These are phyloP conservation scores for Climacteris rufus DNA, from an alignment of 2,113 vertebrate genomes.

Conservation along the genomic window DNA sequence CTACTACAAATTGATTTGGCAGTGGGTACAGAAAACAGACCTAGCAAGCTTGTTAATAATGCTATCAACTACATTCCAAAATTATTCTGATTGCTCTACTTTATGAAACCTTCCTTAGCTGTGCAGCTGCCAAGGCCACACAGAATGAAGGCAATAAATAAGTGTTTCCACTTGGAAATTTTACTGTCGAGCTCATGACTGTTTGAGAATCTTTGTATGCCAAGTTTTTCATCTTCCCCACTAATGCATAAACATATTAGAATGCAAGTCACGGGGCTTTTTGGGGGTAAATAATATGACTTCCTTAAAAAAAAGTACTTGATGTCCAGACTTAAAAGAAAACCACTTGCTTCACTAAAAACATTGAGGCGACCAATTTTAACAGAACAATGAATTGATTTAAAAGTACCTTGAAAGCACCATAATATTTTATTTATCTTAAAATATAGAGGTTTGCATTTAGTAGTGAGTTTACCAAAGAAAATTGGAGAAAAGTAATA, in stretches of 20 bases:
- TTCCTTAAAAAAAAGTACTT: neutral
- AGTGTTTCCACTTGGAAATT: neutral
- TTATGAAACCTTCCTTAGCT: conserved; percentile 8
- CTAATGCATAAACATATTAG: neutral
- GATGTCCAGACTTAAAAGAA: neutral
- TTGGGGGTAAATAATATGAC: rapidly evolving
- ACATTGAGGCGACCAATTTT: neutral
- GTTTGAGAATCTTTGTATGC: neutral
- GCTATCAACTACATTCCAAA: neutral
- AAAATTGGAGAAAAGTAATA: neutral
- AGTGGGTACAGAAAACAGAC: conserved; percentile 33
- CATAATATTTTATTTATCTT: neutral
- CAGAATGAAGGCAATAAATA: neutral
- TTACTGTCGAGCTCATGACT: neutral
- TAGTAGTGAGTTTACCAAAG: neutral
- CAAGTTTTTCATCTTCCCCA: neutral
- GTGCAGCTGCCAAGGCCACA: neutral
- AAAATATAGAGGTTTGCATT: neutral
- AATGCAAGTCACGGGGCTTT: neutral
- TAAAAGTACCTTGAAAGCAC: neutral
- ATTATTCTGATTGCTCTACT: neutral
- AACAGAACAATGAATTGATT: neutral
- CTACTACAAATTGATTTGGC: conserved; percentile 29
- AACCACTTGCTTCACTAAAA: neutral
- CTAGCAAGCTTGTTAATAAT: conserved; percentile 12